These are phyloP conservation scores for Biston betularia DNA, from an alignment of 2,888 invertebrate species.

Conservation along the genomic window DNA sequence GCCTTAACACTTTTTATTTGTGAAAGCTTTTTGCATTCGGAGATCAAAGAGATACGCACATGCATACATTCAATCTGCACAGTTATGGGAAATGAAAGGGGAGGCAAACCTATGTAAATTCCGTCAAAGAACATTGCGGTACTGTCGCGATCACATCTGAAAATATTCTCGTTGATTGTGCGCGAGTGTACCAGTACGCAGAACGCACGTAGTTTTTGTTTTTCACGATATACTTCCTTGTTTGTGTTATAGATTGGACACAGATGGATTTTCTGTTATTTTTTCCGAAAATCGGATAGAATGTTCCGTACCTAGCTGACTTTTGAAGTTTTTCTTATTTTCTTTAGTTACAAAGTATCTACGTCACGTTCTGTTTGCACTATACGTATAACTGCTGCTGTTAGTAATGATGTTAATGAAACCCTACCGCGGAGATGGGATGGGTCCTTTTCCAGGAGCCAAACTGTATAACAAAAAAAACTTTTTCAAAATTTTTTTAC, in stretches of 20 bases:
- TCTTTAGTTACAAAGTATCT: not conserved
- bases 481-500: too few species aligned
- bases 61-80: constrained; percentile 16
- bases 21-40: constrained; percentile 30
- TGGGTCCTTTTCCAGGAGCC: too few species aligned
- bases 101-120: constrained; percentile 42
- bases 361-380: not conserved
- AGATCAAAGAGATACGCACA: constrained; percentile 40
- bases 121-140: constrained; percentile 38
- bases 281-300: not conserved
- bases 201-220: constrained; percentile 9
- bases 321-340: not conserved
- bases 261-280: constrained; percentile 9
- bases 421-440: too few species aligned
- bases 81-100: constrained; percentile 38
- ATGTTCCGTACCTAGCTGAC: not conserved
- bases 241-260: constrained; percentile 15
- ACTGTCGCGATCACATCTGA: constrained; percentile 33
- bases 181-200: constrained; percentile 20
- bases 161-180: constrained; percentile 38
- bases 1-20: constrained; percentile 41
- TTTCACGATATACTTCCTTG: constrained; percentile 9
- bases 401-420: too few species aligned
- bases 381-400: too few species aligned
- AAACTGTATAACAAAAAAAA: too few species aligned